Base-by-base conservation (phyloP, 2,888 invertebrate genomes). In the Clanis bilineata region DNA sequence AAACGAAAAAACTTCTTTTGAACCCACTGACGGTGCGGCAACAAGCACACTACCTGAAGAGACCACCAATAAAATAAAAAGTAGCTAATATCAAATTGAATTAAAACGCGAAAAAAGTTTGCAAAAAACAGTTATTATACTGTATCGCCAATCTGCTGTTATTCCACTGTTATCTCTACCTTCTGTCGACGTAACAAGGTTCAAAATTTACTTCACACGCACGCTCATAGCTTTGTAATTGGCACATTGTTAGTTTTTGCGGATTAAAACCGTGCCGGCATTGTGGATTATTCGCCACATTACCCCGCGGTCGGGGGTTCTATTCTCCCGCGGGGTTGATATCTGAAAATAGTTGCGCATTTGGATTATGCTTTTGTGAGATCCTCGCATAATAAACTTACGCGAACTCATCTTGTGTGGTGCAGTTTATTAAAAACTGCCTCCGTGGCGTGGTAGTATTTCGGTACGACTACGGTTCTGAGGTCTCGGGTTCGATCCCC, bases 241-340 rank as follows among this genome's bases (percentile, higher is more conserved):
- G 56, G 44, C 58, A 70, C 76, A 81, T 79, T 85, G 83, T 82
- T 77, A 78, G 83, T 90, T 90, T 90, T 90, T 90, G 89, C 85
- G 77, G 89, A 86, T 89, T 88, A 88, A 77, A 77, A 73, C 69
- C 79, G 84, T 80, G 73, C 66, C 63, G 62, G 78, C 68, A 81
- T 83, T 86, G 82, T 82, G 88, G 88, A 89, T 90, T 90, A 90
- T 74, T 73, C 86, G 89, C 87, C 85, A 70, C 88, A 87, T 87
- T 88, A 86, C 77, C 79, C 82, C 78, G 74, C 73, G 83, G 82
- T 76, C 74, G 77, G 63, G 74, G 77, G 78, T 76, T 83, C 79
- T 69, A 75, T 77, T 77, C 77, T 74, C 71, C 64, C 78, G 85
- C 83, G 83, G 85, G 85, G 84, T 73, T 71, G 62, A 74, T 68